Conservation (phyloP, 2,888 invertebrate species). For the Chromoteleia sp. region DNA sequence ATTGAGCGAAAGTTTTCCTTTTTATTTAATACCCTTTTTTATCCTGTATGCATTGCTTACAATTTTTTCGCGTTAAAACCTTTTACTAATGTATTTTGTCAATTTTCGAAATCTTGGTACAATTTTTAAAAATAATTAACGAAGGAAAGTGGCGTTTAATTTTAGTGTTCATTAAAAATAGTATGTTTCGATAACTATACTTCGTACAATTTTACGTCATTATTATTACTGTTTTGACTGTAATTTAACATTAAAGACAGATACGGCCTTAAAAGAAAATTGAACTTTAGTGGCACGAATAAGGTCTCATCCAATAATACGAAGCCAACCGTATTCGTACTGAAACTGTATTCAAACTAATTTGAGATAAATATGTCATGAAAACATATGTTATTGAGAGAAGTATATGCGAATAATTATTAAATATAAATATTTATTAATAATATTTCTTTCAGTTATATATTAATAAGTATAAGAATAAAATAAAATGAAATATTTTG, state of each 20-base stretch:
- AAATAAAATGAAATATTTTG: too few species aligned
- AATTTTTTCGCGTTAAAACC: constrained; percentile 2
- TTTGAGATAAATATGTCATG: constrained; percentile 51
- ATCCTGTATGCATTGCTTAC: constrained; percentile 3
- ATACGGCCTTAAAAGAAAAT: constrained; percentile 22
- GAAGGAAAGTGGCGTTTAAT: not conserved
- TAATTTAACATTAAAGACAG: constrained; percentile 12
- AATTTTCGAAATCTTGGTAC: not conserved
- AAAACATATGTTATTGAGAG: constrained; percentile 9
- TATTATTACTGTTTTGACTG: not conserved
- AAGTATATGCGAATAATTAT: not conserved
- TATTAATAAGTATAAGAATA: too few species aligned
- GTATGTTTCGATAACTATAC: not conserved
- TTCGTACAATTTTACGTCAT: not conserved
- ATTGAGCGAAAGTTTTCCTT: constrained; percentile 21
- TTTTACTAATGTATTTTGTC: not conserved
- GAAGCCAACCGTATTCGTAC: constrained; percentile 54
- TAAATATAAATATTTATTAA: not conserved
- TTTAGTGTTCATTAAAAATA: not conserved
- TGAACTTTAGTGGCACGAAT: constrained; percentile 44
- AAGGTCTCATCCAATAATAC: constrained; percentile 67
- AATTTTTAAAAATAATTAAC: too few species aligned
- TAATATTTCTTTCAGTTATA: too few species aligned
- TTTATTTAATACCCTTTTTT: constrained; percentile 7
- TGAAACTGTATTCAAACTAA: constrained; percentile 52